A percentile compares a stretch with the other conserved stretches of the same genome.
These are phyloP conservation scores for Trachythela sp. DNA, from an alignment of 64 coral and sea anemone species.

Conservation along the genomic window DNA sequence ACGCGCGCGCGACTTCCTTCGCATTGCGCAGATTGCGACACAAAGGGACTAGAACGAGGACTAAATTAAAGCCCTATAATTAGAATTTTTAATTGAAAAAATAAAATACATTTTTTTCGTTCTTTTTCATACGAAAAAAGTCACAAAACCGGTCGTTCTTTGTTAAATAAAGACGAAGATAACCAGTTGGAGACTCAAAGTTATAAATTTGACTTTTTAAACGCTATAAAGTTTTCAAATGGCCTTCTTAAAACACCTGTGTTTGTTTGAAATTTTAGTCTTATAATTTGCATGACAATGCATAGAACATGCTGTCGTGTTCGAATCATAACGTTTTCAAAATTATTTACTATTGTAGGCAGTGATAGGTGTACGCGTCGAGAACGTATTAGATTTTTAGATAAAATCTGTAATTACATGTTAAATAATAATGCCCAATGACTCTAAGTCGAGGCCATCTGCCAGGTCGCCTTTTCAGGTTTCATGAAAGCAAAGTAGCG, in stretches of 20 bases:
- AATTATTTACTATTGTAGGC: not conserved
- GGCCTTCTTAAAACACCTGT: conserved; percentile 2
- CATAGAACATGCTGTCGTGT: conserved; percentile 15
- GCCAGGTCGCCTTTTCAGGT: not conserved
- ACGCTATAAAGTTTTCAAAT: not conserved
- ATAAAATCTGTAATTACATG: conserved; percentile 7
- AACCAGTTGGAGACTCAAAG: not conserved
- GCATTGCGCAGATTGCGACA: not conserved
- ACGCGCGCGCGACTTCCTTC: conserved; percentile 4
- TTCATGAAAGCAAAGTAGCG: not conserved
- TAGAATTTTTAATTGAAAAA: not conserved
- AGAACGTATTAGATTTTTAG: not conserved
- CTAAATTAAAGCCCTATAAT: not conserved
- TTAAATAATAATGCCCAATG: not conserved
- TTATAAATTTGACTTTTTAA: not conserved
- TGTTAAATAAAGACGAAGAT: not conserved
- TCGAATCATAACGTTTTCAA: not conserved
- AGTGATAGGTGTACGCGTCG: not conserved
- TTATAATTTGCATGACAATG: conserved; percentile 11
- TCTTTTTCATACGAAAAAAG: not conserved
- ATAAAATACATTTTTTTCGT: not conserved
- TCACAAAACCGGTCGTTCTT: not conserved
- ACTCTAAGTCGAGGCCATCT: not conserved
- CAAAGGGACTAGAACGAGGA: not conserved
- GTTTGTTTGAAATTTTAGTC: not conserved